Percentiles rank a stretch among this genome's conserved stretches.
Evolutionary conservation across 2,113 vertebrate genomes (phyloP).

Genomic region (Cephalopholis sonnerati): DNA sequence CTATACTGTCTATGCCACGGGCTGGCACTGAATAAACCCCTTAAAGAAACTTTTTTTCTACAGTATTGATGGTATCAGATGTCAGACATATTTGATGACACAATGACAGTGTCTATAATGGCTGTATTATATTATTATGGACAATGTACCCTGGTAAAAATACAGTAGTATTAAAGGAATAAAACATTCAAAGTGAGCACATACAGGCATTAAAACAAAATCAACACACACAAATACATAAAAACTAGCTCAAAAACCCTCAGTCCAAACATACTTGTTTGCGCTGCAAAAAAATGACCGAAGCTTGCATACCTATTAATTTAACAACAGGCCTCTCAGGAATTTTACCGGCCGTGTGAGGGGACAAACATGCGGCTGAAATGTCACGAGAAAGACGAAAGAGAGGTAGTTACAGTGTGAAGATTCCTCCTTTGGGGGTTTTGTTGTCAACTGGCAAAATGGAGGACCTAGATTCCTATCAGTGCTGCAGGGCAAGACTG

Average conservation of each 20-base stretch:
- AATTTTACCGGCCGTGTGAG: conserved; percentile 51
- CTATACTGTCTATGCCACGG: no score
- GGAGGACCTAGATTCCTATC: conserved; percentile 58
- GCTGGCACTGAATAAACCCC: background rate
- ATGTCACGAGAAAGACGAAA: conserved; percentile 52
- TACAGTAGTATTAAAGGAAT: background rate
- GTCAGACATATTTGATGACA: background rate
- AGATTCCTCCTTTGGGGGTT: conserved; percentile 48
- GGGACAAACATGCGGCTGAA: conserved; percentile 51
- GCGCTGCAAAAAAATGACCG: conserved; percentile 10
- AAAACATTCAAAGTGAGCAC: background rate
- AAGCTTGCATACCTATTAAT: conserved; percentile 25
- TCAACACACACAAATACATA: conserved; percentile 3
- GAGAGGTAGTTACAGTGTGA: conserved; percentile 54
- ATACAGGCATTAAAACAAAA: conserved; percentile 9
- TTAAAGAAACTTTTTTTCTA: background rate
- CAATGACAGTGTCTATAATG: background rate
- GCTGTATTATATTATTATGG: background rate
- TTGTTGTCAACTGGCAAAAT: conserved; percentile 49
- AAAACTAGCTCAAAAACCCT: background rate
- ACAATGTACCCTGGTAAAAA: background rate
- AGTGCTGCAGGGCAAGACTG: conserved; percentile 40
- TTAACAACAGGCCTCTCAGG: conserved; percentile 52
- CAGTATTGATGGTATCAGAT: background rate
- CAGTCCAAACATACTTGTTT: background rate